phyloP scores from a whole-genome alignment of 2,888 invertebrate species.

The Scaptomyza caliginosa region DNA sequence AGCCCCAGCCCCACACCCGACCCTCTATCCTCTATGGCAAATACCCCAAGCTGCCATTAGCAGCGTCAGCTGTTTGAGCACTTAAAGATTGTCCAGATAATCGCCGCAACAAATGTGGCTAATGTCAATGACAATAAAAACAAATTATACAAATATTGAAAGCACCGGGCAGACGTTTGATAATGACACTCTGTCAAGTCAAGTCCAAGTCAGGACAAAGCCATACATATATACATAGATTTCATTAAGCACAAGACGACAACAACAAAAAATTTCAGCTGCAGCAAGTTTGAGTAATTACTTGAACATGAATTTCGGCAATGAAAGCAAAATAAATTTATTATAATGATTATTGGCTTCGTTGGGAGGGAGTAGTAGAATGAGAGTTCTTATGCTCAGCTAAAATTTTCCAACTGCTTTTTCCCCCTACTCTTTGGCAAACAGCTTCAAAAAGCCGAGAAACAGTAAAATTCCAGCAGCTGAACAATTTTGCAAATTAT shows the following conservation, averaged over 20 bases:
- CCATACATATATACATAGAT: constrained; percentile 10
- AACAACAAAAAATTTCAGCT: constrained; percentile 9
- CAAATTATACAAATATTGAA: constrained; percentile 70
- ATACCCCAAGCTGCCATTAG: constrained; percentile 39
- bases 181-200: constrained; percentile 48
- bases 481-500: constrained; percentile 58
- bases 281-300: constrained; percentile 34
- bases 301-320: constrained; percentile 11
- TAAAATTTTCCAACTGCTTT: not conserved
- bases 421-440: not conserved
- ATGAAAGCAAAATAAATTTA: constrained; percentile 11
- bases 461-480: constrained; percentile 42
- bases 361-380: not conserved
- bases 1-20: not conserved
- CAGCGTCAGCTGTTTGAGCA: constrained; percentile 72
- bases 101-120: constrained; percentile 72
- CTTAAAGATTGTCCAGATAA: constrained; percentile 71
- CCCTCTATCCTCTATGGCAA: not conserved
- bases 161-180: constrained; percentile 42
- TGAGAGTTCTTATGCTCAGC: not conserved
- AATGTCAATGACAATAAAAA: constrained; percentile 73
- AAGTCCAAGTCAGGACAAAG: not conserved
- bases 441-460: not conserved
- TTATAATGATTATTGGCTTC: constrained; percentile 21
- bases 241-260: constrained; percentile 40